These are phyloP conservation scores for Cyanoliseus patagonus DNA, from an alignment of 2,113 vertebrate genomes.

Conservation along the genomic window DNA sequence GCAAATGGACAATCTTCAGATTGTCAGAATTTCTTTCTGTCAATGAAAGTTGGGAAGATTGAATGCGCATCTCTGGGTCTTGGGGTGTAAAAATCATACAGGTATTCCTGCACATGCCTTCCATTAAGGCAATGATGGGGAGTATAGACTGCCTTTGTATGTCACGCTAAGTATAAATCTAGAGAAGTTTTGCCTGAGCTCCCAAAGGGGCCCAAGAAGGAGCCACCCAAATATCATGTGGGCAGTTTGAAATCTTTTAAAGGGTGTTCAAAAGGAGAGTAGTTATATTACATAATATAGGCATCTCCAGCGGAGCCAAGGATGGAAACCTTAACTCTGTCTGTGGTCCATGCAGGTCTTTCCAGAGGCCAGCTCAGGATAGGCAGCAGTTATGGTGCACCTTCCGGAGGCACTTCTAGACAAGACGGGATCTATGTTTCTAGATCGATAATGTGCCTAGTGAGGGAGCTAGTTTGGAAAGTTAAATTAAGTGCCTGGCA, in stretches of 20 bases:
- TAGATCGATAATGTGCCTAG: not conserved
- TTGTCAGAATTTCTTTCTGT: no score
- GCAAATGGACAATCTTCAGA: no score
- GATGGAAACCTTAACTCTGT: not conserved
- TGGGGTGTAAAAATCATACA: not conserved
- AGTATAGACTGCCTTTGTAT: not conserved
- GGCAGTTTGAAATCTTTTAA: not conserved
- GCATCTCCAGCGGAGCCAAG: not conserved
- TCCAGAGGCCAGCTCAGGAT: not conserved
- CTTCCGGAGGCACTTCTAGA: not conserved
- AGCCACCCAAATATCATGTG: not conserved
- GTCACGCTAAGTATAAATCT: not conserved
- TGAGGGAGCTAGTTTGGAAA: not conserved
- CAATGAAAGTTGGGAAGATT: no score
- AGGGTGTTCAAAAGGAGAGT: not conserved
- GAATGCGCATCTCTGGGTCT: not conserved
- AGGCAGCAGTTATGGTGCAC: not conserved
- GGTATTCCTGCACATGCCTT: not conserved
- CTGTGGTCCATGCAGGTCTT: not conserved
- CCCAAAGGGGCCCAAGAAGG: not conserved
- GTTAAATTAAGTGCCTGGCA: not conserved
- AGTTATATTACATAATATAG: fast-evolving
- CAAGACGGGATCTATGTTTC: not conserved
- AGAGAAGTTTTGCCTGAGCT: not conserved
- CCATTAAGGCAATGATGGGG: not conserved